phyloP scores from a whole-genome alignment of 2,797 vertebrate species.

The Poeciliopsis infans region DNA sequence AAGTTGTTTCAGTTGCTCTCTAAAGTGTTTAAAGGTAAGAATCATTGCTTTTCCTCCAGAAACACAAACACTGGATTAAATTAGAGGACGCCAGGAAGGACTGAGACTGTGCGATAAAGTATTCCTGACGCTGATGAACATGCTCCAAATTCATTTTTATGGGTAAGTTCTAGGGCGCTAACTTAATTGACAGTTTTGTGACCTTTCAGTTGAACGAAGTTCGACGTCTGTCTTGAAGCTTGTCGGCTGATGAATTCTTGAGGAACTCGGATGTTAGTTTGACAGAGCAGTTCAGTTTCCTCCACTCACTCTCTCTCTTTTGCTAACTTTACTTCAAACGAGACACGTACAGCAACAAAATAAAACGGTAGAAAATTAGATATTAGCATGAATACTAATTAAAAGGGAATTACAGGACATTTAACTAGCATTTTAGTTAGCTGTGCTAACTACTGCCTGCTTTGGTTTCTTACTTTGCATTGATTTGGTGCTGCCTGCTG shows the following conservation, averaged over 20 bases:
- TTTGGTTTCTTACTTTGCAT: slow-evolving; percentile 5
- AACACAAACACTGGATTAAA: slow-evolving; percentile 18
- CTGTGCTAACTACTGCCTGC: not conserved
- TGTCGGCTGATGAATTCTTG: not conserved
- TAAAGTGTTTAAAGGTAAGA: slow-evolving; percentile 43
- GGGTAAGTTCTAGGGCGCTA: not conserved
- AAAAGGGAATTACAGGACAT: not conserved
- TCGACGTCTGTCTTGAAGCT: not conserved
- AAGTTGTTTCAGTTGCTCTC: slow-evolving; percentile 19
- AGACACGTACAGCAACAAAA: not conserved
- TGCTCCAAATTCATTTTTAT: not conserved
- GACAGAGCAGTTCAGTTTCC: not conserved
- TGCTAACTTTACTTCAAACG: not conserved
- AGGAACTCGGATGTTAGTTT: too few species aligned
- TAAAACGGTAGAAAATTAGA: not conserved
- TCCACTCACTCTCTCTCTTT: not conserved
- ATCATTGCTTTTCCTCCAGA: slow-evolving; percentile 4
- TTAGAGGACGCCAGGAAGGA: not conserved
- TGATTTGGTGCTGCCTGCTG: slow-evolving; percentile 4
- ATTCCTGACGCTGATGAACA: not conserved
- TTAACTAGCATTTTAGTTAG: not conserved
- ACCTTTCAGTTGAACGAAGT: too few species aligned
- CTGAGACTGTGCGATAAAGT: slow-evolving; percentile 13
- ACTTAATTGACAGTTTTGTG: not conserved
- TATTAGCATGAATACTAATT: not conserved